A percentile compares a stretch with the other conserved stretches of the same genome.
Evolutionary conservation across 2,113 vertebrate genomes (phyloP).

Genomic region (Poecilia latipinna): DNA sequence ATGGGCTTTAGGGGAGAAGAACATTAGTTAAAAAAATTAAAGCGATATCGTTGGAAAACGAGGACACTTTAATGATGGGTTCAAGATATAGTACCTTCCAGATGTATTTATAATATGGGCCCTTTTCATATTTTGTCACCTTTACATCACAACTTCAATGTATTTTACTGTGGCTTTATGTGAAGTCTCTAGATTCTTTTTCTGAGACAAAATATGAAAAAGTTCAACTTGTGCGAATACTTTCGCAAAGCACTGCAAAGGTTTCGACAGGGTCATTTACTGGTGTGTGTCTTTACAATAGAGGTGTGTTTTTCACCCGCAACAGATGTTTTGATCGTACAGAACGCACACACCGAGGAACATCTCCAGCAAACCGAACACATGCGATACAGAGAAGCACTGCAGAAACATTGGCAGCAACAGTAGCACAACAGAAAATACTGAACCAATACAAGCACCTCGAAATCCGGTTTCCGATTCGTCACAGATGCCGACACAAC

Average conservation of each 20-base stretch:
- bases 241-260: not conserved
- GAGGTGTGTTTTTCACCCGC: conserved; percentile 1
- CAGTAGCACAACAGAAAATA: conserved; percentile 50
- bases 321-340: conserved; percentile 24
- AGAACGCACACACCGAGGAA: conserved; percentile 25
- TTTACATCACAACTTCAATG: not conserved
- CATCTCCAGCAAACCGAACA: conserved; percentile 43
- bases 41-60: not conserved
- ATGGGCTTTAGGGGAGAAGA: not conserved
- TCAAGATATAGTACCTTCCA: not conserved
- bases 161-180: not conserved
- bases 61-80: not conserved
- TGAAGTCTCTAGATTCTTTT: not conserved
- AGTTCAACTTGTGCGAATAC: not conserved
- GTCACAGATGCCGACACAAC: conserved; percentile 70
- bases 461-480: conserved; percentile 47
- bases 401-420: conserved; percentile 53
- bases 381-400: conserved; percentile 60
- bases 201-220: not conserved
- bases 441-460: conserved; percentile 60
- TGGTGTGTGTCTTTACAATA: not conserved
- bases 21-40: not conserved
- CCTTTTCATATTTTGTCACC: not conserved
- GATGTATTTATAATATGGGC: not conserved
- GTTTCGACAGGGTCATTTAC: not conserved